Evolutionary conservation across 2,797 vertebrate species (phyloP).

Genomic region (Rhinogobio ventralis): DNA sequence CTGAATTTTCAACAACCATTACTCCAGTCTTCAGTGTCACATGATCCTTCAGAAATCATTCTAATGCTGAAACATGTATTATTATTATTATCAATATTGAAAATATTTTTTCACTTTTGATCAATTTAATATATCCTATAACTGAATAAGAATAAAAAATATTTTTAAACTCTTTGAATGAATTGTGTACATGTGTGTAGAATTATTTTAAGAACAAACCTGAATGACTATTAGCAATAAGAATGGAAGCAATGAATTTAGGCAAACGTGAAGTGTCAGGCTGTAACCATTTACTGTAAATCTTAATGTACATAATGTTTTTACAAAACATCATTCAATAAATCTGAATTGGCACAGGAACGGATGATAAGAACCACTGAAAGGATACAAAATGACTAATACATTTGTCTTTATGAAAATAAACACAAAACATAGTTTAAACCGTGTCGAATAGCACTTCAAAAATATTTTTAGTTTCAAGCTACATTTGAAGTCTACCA

Average conservation of each 20-base stretch:
- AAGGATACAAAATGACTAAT: slow-evolving; percentile 63
- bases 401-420: slow-evolving; percentile 65
- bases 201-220: not conserved
- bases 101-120: not conserved
- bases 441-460: slow-evolving; percentile 62
- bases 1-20: no score
- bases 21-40: not conserved
- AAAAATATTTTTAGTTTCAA: slow-evolving; percentile 64
- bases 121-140: not conserved
- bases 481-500: slow-evolving; percentile 66
- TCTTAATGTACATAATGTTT: slow-evolving; percentile 53
- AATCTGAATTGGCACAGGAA: slow-evolving; percentile 62
- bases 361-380: slow-evolving; percentile 58
- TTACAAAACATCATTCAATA: slow-evolving; percentile 67
- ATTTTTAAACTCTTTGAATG: not conserved
- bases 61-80: not conserved
- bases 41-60: no score
- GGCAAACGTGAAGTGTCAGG: slow-evolving; percentile 37
- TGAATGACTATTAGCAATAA: not conserved
- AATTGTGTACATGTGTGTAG: not conserved
- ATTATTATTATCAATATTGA: not conserved
- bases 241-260: slow-evolving; percentile 19
- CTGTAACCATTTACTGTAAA: slow-evolving; percentile 61
- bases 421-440: slow-evolving; percentile 63
- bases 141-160: not conserved